Evolutionary conservation across 2,888 invertebrate species (phyloP), one percentile per base, ranked within the genome.

Genomic region (Orthosia gracilis): DNA sequence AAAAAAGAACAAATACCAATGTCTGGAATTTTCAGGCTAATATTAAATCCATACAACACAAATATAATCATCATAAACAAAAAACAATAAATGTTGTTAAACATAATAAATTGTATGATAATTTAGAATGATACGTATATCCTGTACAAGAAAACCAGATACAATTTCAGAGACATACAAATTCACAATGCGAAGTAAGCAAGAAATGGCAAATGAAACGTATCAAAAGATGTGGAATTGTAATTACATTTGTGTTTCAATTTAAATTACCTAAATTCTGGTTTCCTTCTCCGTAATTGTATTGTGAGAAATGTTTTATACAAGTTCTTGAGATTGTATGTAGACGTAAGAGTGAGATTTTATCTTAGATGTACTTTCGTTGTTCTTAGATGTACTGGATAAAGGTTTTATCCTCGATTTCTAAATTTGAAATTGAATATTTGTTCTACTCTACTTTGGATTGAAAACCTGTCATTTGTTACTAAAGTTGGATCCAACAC

Each of bases 171-270:
- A 49, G 59, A 66, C 72, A 49, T 40, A 40, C 52, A 52, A 52
- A 5, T 52, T 62, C n/a, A 40, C 18, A 65, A 80, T 54, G 31
- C 59, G 15, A 54, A 67, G 47, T 66, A 62, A 57, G 55, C 21
- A 63, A 69, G 59, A 50, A n/a, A 54, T 64, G 67, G n/a, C 82
- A 81, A 64, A 70, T 78, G 67, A 61, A 68, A 82, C 64, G 78
- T 70, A 78, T 69, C 52, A 68, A 72, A 71, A 80, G 73, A 77
- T 68, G 55, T 50, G 45, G 26, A 69, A 69, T 65, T 40, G 45
- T 85, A 83, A 85, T 85, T 81, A 67, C 49, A 54, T 74, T 62
- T 65, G 26, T 58, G 45, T 62, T 74, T 73, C 65, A 73, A 74
- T 81, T 81, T 54, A 71, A 78, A 78, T 82, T 66, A 62, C 47